A percentile compares a stretch with the other conserved stretches of the same genome.
Evolutionary conservation across 1,140 invertebrate genomes (phyloP).

Genomic region (Sarcophaga peregrina): DNA sequence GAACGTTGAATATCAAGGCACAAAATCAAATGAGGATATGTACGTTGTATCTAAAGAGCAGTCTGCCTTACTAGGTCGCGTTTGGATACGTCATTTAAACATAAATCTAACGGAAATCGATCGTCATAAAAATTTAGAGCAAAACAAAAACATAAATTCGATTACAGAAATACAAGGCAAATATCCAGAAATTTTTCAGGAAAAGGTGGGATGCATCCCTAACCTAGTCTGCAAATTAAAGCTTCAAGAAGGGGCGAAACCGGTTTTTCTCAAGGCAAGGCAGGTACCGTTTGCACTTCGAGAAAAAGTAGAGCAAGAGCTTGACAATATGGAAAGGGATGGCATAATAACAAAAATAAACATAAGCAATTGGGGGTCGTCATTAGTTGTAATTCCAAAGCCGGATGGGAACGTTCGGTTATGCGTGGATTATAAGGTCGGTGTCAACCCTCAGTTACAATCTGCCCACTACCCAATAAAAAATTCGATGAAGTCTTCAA

Average conservation of each 20-base stretch:
- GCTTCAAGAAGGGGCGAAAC: slow-evolving; percentile 26
- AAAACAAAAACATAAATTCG: slow-evolving; percentile 9
- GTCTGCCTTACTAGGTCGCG: slow-evolving; percentile 16
- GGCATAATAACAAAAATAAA: slow-evolving; percentile 50
- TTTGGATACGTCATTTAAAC: slow-evolving; percentile 26
- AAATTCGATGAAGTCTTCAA: slow-evolving; percentile 49
- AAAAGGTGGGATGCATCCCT: slow-evolving; percentile 38
- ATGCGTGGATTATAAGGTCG: slow-evolving; percentile 46
- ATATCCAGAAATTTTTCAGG: slow-evolving; percentile 21
- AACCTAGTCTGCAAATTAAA: neutral
- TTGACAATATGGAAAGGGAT: slow-evolving; percentile 55
- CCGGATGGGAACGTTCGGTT: slow-evolving; percentile 54
- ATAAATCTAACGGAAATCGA: slow-evolving; percentile 23
- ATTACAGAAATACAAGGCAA: slow-evolving; percentile 16
- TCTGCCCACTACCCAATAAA: slow-evolving; percentile 49
- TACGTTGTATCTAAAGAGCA: slow-evolving; percentile 15
- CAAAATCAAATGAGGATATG: neutral
- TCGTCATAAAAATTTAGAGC: neutral
- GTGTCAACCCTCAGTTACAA: slow-evolving; percentile 48
- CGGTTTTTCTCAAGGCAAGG: slow-evolving; percentile 22
- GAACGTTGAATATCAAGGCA: neutral
- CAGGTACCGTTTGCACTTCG: slow-evolving; percentile 64
- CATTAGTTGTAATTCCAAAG: slow-evolving; percentile 68
- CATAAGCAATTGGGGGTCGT: slow-evolving; percentile 60
- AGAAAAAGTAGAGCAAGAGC: slow-evolving; percentile 63